Evolutionary conservation across 2,797 vertebrate species (phyloP).

Genomic region (Artibeus lituratus): DNA sequence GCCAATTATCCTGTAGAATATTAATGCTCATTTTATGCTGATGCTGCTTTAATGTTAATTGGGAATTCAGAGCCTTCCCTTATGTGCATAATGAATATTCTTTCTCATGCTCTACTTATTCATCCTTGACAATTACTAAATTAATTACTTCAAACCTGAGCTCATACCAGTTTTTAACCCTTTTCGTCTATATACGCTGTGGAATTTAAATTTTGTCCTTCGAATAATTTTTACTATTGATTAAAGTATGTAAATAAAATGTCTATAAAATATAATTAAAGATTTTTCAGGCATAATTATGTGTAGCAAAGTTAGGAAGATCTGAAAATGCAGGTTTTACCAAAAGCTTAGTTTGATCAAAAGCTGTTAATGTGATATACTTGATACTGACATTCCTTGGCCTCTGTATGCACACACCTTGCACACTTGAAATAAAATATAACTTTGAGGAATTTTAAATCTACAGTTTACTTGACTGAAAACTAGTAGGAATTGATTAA

Average conservation of each 20-base stretch:
- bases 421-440: not conserved
- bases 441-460: not conserved
- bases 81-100: conserved; percentile 77
- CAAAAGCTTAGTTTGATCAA: conserved; percentile 24
- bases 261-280: conserved; percentile 62
- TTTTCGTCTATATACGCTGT: conserved; percentile 56
- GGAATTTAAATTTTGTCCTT: conserved; percentile 71
- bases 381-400: not conserved
- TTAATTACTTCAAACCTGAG: conserved; percentile 78
- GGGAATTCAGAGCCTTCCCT: conserved; percentile 74
- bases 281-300: conserved; percentile 61
- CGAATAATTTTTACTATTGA: conserved; percentile 32
- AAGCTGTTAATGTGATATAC: not conserved
- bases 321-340: conserved; percentile 32
- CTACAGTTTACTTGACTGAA: not conserved
- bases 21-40: conserved; percentile 80
- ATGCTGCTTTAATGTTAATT: conserved; percentile 80
- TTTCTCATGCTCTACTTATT: conserved; percentile 67
- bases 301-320: conserved; percentile 54
- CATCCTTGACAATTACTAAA: conserved; percentile 79
- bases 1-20: conserved; percentile 71
- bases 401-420: not conserved
- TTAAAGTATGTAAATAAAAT: conserved; percentile 59
- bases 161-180: conserved; percentile 69
- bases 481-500: not conserved